Percentiles rank a stretch among this genome's conserved stretches.
phyloP scores from a whole-genome alignment of 2,888 invertebrate species.

The Neuroscelio doddi region DNA sequence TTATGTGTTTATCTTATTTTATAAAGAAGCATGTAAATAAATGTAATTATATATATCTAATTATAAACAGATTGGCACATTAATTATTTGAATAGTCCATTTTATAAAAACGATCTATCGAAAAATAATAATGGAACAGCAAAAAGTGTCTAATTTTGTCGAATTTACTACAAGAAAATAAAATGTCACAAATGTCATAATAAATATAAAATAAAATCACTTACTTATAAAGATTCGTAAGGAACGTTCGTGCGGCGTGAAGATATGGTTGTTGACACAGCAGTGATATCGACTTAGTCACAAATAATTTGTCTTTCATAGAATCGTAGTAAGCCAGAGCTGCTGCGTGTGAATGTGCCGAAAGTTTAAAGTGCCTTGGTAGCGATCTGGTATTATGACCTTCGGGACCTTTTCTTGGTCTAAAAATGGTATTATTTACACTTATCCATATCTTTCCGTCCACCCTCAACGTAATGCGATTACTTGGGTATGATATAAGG shows the following conservation, averaged over 20 bases:
- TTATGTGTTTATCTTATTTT: no score
- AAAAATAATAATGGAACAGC: neutral
- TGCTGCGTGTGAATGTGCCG: conserved; percentile 82
- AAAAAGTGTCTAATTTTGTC: no score
- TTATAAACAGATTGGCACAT: no score
- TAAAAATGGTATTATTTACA: conserved; percentile 48
- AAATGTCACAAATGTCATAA: neutral
- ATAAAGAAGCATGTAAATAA: no score
- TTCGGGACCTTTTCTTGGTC: conserved; percentile 73
- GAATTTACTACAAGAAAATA: neutral
- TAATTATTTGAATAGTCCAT: no score
- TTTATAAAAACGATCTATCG: neutral
- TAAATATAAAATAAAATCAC: conserved; percentile 52
- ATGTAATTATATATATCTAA: no score
- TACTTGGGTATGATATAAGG: no score
- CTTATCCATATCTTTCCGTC: neutral
- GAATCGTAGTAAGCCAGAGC: conserved; percentile 93
- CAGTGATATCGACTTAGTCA: conserved; percentile 95
- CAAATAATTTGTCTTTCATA: conserved; percentile 94
- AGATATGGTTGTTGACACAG: conserved; percentile 94
- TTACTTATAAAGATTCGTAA: conserved; percentile 90
- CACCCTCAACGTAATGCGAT: no score
- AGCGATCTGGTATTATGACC: conserved; percentile 86
- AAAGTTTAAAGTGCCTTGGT: conserved; percentile 91
- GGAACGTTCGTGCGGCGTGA: conserved; percentile 87